These are phyloP conservation scores for Caligus rogercresseyi DNA, from an alignment of 1,140 invertebrate genomes.

Conservation along the genomic window DNA sequence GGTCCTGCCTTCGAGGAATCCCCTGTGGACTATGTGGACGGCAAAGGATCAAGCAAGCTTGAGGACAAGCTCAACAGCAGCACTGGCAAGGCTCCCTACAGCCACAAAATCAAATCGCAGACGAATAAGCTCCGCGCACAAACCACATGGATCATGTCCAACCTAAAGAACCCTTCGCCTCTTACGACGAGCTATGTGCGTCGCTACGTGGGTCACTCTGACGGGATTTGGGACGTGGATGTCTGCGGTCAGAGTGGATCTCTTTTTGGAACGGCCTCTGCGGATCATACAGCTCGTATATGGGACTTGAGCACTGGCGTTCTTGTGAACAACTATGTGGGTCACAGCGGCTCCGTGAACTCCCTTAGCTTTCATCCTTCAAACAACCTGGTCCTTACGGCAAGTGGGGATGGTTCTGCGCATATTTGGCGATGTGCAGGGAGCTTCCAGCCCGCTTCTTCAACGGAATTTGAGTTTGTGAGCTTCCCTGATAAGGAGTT, in stretches of 20 bases:
- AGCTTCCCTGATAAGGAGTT: constrained; percentile 76
- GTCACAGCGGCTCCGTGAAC: constrained; percentile 89
- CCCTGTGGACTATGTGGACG: too few relatives aligned
- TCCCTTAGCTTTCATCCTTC: constrained; percentile 84
- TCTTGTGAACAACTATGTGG: constrained; percentile 80
- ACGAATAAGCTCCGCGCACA: constrained; percentile 7
- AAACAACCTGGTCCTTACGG: constrained; percentile 74
- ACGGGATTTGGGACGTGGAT: constrained; percentile 93
- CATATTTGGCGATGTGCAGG: constrained; percentile 93
- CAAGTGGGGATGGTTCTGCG: constrained; percentile 80
- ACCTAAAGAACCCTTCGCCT: constrained; percentile 6
- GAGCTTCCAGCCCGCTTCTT: constrained; percentile 48
- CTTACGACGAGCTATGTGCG: constrained; percentile 56
- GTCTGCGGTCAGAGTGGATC: constrained; percentile 53
- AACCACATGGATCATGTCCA: constrained; percentile 12
- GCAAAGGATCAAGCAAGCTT: background rate
- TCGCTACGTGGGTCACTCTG: constrained; percentile 76
- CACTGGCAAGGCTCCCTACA: background rate
- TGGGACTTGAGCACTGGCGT: constrained; percentile 75
- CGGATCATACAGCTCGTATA: constrained; percentile 82
- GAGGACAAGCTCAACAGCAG: background rate
- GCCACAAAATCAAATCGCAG: constrained; percentile 8
- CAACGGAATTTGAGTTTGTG: constrained; percentile 28
- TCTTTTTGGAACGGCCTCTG: constrained; percentile 80
- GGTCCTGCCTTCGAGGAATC: too few relatives aligned